phyloP scores from a whole-genome alignment of 1,140 invertebrate species.

The Papilio polyxenes region DNA sequence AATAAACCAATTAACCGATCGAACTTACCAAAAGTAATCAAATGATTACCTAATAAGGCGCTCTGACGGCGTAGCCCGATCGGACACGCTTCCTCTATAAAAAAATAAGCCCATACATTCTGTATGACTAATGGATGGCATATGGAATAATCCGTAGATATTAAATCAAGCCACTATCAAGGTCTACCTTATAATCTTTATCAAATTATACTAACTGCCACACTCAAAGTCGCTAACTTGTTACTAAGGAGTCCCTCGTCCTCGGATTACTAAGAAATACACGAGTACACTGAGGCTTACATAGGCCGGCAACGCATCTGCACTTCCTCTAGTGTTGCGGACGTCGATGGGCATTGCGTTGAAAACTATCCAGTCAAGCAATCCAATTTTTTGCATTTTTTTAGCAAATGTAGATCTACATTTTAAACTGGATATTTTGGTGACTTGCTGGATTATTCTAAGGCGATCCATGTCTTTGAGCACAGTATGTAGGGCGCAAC shows the following conservation, averaged over 20 bases:
- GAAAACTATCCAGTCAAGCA: too few relatives aligned
- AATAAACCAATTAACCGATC: constrained; percentile 41
- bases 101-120: constrained; percentile 28
- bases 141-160: not conserved
- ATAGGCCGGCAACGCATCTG: too few relatives aligned
- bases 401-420: too few relatives aligned
- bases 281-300: too few relatives aligned
- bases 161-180: not conserved
- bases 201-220: not conserved
- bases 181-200: not conserved
- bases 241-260: too few relatives aligned
- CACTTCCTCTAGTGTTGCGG: too few relatives aligned
- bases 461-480: not conserved
- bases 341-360: too few relatives aligned
- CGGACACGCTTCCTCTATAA: constrained; percentile 41
- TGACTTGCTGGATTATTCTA: not conserved
- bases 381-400: too few relatives aligned
- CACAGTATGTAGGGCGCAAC: not conserved
- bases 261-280: too few relatives aligned
- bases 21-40: constrained; percentile 34
- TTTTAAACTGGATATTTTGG: not conserved
- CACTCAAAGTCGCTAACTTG: not conserved
- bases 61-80: not conserved
- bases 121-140: constrained; percentile 6
- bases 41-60: constrained; percentile 32